Base-by-base conservation (phyloP, 2,113 vertebrate species). In the Acanthisitta chloris region DNA sequence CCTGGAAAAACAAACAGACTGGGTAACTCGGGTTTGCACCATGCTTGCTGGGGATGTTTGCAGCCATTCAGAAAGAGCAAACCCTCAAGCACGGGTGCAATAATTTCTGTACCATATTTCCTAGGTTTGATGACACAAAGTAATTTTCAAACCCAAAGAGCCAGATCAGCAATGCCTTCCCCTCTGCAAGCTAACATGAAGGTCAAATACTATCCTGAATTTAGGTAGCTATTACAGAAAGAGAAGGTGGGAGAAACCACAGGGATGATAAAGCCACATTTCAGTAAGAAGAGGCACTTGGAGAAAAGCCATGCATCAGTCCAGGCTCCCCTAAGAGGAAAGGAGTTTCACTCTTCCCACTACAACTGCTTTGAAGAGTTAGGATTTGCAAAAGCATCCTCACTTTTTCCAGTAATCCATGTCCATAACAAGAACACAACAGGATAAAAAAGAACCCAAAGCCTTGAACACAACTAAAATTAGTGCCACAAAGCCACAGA, bases 1-100 rank as follows among this genome's bases (percentile, higher is more conserved):
- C 91, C 97, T 97, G 94, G 31, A 74, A 86, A 79, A 88, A 90
- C 16, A 95, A 92, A 57, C 40, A 86, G 57, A 40, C 10, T 54
- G 42, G 40, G 23, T 89, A 46, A 55, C 36, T 40, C 0, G 0
- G 21, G 29, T 55, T 80, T 90, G 29, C 25, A 51, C 34, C 18
- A 19, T 2, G 4, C 66, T 87, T 2, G 0, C 42, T 85, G 67
- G 46, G 54, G 18, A 31, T 17, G 29, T 28, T 18, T 18, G 18
- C 62, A 80, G 40, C 38, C 49, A 49, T 61, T 72, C 54, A 82
- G 70, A 77, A 91, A 48, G n/a, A 62, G 48, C 36, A 43, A 71
- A n/a, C 5, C 23, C 42, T 72, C 52, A 72, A 80, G 51, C 25
- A 86, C 1, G 2, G 25, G 31, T 55, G 12, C 0, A 11, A 45